These are phyloP conservation scores for Crocidura indochinensis DNA, from an alignment of 2,797 vertebrate genomes.

Conservation along the genomic window DNA sequence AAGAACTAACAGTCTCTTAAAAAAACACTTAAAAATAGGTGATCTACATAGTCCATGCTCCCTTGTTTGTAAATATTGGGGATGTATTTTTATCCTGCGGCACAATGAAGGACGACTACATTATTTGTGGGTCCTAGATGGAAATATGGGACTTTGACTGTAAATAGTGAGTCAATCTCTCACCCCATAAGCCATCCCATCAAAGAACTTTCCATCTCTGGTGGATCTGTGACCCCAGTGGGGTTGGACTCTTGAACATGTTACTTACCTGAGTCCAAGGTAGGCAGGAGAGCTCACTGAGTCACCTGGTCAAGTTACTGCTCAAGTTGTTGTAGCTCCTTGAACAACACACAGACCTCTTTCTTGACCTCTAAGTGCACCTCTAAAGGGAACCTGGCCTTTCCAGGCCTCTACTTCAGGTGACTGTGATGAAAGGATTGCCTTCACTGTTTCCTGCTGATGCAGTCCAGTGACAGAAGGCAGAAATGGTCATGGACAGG, in stretches of 20 bases:
- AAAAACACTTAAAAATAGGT: conserved; percentile 47
- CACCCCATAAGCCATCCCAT: no score
- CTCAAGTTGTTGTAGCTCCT: not conserved
- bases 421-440: not conserved
- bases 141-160: not conserved
- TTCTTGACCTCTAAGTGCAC: not conserved
- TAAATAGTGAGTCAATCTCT: not conserved
- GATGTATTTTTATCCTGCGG: conserved; percentile 8
- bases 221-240: no score
- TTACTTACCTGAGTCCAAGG: not conserved
- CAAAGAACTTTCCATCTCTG: no score
- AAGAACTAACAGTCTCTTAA: not conserved
- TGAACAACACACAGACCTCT: not conserved
- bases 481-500: not conserved
- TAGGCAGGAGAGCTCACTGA: not conserved
- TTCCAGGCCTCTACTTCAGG: not conserved
- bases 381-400: not conserved
- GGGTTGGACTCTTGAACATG: not conserved
- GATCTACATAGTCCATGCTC: not conserved
- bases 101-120: not conserved
- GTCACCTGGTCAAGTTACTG: not conserved
- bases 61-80: not conserved
- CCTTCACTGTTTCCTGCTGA: not conserved
- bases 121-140: not conserved
- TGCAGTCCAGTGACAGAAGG: not conserved